Evolutionary conservation across 1,140 invertebrate genomes (phyloP).

Genomic region (Dendrolimus punctatus): DNA sequence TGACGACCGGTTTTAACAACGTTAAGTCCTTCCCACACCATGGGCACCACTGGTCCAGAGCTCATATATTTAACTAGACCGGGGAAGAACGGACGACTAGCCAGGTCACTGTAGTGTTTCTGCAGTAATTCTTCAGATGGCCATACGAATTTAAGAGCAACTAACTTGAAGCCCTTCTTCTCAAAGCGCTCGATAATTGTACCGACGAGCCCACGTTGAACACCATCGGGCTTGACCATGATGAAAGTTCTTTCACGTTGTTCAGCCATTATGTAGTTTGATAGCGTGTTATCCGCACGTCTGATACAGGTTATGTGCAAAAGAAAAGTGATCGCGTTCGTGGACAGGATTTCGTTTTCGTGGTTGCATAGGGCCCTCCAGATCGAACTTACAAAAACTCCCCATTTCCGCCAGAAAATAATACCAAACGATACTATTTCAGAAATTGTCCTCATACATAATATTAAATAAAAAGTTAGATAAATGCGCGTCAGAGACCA

Average conservation of each 20-base stretch:
- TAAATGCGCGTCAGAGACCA: too few relatives aligned
- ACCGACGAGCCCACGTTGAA: slow-evolving; percentile 95
- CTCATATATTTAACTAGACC: slow-evolving; percentile 97
- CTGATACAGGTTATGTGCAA: slow-evolving; percentile 14
- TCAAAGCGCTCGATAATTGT: slow-evolving; percentile 98
- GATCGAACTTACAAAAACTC: too few relatives aligned
- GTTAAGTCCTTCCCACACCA: slow-evolving; percentile 98
- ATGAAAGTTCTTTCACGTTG: slow-evolving; percentile 96
- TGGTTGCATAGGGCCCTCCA: too few relatives aligned
- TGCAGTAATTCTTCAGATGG: slow-evolving; percentile 85
- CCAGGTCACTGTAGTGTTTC: slow-evolving; percentile 94
- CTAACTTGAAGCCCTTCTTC: slow-evolving; percentile 97
- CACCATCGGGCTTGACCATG: slow-evolving; percentile 99
- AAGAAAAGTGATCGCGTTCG: slow-evolving; percentile 15
- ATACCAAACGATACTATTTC: too few relatives aligned
- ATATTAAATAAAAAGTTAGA: too few relatives aligned
- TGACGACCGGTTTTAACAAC: slow-evolving; percentile 95
- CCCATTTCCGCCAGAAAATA: too few relatives aligned
- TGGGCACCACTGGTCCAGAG: slow-evolving; percentile 97
- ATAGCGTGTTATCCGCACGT: slow-evolving; percentile 13
- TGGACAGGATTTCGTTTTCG: too few relatives aligned
- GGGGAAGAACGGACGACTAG: slow-evolving; percentile 91
- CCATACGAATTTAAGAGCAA: slow-evolving; percentile 95
- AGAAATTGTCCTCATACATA: too few relatives aligned
- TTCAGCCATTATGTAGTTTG: slow-evolving; percentile 77